Percentiles rank a stretch among this genome's conserved stretches.
phyloP scores from a whole-genome alignment of 2,888 invertebrate genomes.

The Pandemis heparana region DNA sequence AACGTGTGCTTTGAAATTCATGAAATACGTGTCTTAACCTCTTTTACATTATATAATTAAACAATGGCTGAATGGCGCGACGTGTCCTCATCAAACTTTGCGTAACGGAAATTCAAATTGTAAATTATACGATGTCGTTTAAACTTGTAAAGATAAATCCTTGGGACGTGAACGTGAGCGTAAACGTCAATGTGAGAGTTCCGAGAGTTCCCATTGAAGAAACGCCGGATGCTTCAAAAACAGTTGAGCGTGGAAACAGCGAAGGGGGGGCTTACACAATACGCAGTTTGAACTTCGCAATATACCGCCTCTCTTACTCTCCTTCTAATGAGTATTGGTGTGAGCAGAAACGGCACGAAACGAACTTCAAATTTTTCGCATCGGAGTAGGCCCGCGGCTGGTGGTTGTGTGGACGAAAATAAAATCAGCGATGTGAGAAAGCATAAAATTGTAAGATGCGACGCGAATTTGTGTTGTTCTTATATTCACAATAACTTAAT shows the following conservation, averaged over 20 bases:
- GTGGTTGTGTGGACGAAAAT: background rate
- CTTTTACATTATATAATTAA: background rate
- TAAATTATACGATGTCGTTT: constrained; percentile 28
- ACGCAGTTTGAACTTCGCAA: too few relatives aligned
- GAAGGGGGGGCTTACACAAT: too few relatives aligned
- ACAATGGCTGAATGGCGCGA: background rate
- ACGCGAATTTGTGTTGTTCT: too few relatives aligned
- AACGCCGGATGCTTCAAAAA: constrained; percentile 14
- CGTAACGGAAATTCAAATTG: constrained; percentile 26
- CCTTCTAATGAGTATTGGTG: too few relatives aligned
- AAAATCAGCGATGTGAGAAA: background rate
- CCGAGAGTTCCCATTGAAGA: constrained; percentile 7
- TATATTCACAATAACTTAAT: too few relatives aligned
- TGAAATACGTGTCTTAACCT: too few relatives aligned
- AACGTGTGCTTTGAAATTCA: too few relatives aligned
- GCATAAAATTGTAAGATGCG: background rate
- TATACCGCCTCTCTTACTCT: too few relatives aligned
- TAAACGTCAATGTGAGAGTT: constrained; percentile 4
- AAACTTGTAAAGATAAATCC: constrained; percentile 22
- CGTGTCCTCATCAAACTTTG: constrained; percentile 1
- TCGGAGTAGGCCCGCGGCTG: too few relatives aligned
- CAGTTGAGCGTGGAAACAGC: background rate
- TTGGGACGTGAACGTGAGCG: background rate
- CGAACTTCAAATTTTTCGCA: too few relatives aligned
- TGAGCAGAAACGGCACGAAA: too few relatives aligned